Percentiles rank a stretch among this genome's conserved stretches.
Conservation (phyloP, 2,888 invertebrate genomes). For the Choristoneura rosaceana region DNA sequence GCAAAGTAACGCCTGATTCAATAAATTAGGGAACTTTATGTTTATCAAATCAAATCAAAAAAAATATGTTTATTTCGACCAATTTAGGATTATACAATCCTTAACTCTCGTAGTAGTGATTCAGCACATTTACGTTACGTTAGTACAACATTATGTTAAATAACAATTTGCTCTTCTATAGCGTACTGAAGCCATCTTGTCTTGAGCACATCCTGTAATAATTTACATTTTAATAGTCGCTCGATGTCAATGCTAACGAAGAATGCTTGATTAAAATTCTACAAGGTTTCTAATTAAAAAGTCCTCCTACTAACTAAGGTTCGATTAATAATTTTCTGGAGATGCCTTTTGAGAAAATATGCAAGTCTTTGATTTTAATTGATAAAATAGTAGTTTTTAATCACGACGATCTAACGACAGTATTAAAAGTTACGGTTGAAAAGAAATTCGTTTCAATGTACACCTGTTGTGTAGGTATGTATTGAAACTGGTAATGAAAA, state of each 20-base stretch:
- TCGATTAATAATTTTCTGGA: not conserved
- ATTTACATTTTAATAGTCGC: slow-evolving; percentile 34
- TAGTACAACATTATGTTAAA: slow-evolving; percentile 2
- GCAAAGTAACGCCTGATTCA: no score
- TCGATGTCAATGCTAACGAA: slow-evolving; percentile 11
- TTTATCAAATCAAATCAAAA: no score
- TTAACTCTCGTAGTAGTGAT: no score
- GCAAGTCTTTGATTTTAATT: not conserved
- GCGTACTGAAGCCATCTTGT: slow-evolving; percentile 12
- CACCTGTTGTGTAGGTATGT: no score
- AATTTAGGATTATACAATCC: no score
- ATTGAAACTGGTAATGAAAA: no score
- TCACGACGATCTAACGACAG: no score
- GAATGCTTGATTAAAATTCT: slow-evolving; percentile 23
- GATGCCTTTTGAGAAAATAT: not conserved
- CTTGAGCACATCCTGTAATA: not conserved
- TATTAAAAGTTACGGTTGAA: no score
- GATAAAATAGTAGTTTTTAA: no score
- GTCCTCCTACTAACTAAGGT: not conserved
- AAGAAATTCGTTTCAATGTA: no score
- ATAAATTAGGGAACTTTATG: no score
- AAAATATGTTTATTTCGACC: no score
- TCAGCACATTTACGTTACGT: not conserved
- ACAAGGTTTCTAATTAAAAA: slow-evolving; percentile 13
- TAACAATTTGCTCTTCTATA: not conserved